Evolutionary conservation across 2,113 vertebrate genomes (phyloP).

Genomic region (Phycodurus eques): DNA sequence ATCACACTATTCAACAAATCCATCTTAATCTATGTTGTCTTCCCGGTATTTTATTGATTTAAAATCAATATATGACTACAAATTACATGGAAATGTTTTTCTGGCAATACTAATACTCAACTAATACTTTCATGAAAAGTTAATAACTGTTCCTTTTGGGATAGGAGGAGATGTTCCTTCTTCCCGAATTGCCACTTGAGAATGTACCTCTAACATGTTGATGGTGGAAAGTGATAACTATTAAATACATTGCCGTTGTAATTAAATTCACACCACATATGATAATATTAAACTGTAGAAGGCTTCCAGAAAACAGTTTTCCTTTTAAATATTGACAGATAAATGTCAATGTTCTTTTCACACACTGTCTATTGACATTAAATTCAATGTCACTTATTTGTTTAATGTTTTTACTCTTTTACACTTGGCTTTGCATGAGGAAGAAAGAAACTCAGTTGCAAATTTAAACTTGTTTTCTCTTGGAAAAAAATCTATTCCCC

Average conservation of each 20-base stretch:
- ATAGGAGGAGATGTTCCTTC: background rate
- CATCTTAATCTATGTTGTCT: background rate
- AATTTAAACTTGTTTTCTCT: background rate
- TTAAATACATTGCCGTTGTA: background rate
- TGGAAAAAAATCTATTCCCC: slow-evolving; percentile 3
- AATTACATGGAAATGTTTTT: background rate
- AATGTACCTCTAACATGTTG: background rate
- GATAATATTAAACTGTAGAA: background rate
- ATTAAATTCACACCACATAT: background rate
- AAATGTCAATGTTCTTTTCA: background rate
- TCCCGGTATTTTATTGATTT: background rate
- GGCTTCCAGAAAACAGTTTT: background rate
- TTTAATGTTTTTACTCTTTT: background rate
- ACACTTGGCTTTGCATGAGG: slow-evolving; percentile 1
- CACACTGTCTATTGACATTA: background rate
- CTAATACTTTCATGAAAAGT: background rate
- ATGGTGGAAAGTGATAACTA: background rate
- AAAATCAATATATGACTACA: background rate
- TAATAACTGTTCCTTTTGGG: background rate
- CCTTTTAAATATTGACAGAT: background rate
- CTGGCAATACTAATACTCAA: background rate
- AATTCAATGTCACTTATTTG: background rate
- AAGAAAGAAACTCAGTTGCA: background rate
- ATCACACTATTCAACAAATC: background rate
- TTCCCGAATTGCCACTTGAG: background rate